Base-by-base conservation (phyloP, 2,797 vertebrate species). In the Toxotes lorentzi region DNA sequence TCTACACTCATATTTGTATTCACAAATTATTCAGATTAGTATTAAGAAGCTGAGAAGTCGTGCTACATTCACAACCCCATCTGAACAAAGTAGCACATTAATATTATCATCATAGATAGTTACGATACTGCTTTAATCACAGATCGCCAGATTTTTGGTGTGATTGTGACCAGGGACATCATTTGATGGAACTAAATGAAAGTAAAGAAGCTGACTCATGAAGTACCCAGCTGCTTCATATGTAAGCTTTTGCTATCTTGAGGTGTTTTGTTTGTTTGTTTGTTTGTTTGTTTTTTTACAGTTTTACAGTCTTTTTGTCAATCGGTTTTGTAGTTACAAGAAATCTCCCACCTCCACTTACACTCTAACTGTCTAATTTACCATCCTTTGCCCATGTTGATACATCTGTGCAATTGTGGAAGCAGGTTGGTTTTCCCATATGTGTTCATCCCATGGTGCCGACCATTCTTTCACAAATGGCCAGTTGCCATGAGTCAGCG, bases 391-490 rank as follows among this genome's bases (percentile, higher is more conserved):
- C 23, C 50, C 51, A 10, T n/a, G 8, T 68, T 4, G 68, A 66
- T 30, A 43, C 32, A 19, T 82, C 67, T 66, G 47, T 78, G 32
- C 38, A 61, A 65, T 43, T 70, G 73, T 71, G 71, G 27, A 79
- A 19, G 69, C 67, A 63, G 57, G 71, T 83, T 73, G 59, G 56
- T 70, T 73, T 78, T 47, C 86, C 68, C 76, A 69, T 81, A 78
- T 86, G 78, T 93, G 92, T 93, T 91, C 88, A 86, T 90, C 78
- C 69, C 72, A 88, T 84, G 76, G 66, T 83, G 66, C 83, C 74
- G 82, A 74, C 89, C 78, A 86, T 94, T 93, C 90, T 91, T 93
- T 86, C 82, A 72, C 82, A 92, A 84, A 88, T 94, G 93, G 91
- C 88, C 82, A 30, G 57, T 83, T 93, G 93, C 94, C 91, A 92